These are phyloP conservation scores for Parnassius orleans DNA, from an alignment of 2,888 invertebrate genomes.

Conservation along the genomic window DNA sequence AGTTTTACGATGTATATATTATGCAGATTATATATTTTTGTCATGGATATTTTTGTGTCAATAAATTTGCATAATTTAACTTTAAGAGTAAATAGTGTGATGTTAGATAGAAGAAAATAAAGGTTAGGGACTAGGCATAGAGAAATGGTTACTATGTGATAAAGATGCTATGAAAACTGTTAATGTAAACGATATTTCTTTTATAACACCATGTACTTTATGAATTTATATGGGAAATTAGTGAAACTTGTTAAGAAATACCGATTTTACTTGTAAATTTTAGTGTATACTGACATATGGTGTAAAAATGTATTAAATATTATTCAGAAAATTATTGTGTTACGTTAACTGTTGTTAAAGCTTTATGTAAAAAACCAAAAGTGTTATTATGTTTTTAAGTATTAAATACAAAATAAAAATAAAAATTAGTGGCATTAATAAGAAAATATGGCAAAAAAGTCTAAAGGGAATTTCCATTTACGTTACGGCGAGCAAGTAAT, in stretches of 20 bases:
- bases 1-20: constrained; percentile 48
- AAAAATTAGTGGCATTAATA: background rate
- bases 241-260: constrained; percentile 36
- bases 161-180: constrained; percentile 43
- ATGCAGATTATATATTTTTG: constrained; percentile 59
- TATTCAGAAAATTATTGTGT: constrained; percentile 61
- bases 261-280: constrained; percentile 44
- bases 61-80: constrained; percentile 72
- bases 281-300: constrained; percentile 45
- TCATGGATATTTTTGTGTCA: constrained; percentile 66
- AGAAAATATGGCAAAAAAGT: constrained; percentile 10
- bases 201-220: constrained; percentile 54
- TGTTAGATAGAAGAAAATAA: constrained; percentile 41
- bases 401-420: constrained; percentile 32
- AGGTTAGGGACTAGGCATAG: constrained; percentile 45
- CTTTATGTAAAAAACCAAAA: constrained; percentile 78
- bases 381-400: constrained; percentile 78
- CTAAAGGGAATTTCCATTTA: background rate
- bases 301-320: constrained; percentile 58
- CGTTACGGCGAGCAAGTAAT: constrained; percentile 13
- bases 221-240: constrained; percentile 39
- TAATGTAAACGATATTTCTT: constrained; percentile 49
- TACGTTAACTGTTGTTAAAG: constrained; percentile 77
- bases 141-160: constrained; percentile 62
- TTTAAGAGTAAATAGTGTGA: constrained; percentile 46